phyloP scores from a whole-genome alignment of 2,113 vertebrate genomes.

The Notothenia coriiceps region DNA sequence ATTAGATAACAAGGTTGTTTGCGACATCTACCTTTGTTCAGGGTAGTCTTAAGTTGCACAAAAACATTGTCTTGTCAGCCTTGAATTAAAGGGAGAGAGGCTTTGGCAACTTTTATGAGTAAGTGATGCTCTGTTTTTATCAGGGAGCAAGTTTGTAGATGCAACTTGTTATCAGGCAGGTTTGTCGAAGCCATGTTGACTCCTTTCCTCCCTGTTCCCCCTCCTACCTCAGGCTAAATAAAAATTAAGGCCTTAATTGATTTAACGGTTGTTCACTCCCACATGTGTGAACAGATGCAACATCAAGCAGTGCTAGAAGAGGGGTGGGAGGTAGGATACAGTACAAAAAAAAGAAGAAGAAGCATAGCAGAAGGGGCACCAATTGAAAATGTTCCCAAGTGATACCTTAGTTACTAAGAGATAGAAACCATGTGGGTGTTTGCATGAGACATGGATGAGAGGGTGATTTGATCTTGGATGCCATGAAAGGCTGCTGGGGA shows the following conservation, averaged over 20 bases:
- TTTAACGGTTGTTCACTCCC: slow-evolving; percentile 65
- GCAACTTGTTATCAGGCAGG: slow-evolving; percentile 54
- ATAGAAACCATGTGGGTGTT: slow-evolving; percentile 49
- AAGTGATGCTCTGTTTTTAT: slow-evolving; percentile 54
- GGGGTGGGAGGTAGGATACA: slow-evolving; percentile 12
- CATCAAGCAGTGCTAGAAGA: slow-evolving; percentile 25
- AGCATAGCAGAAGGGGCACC: slow-evolving; percentile 53
- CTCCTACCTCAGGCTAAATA: slow-evolving; percentile 41
- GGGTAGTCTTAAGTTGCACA: slow-evolving; percentile 44
- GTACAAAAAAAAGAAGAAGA: slow-evolving; percentile 23
- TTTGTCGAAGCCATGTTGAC: slow-evolving; percentile 42
- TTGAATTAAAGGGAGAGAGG: slow-evolving; percentile 19
- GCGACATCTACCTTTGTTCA: slow-evolving; percentile 36
- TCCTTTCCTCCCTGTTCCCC: slow-evolving; percentile 42
- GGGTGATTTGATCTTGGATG: slow-evolving; percentile 61
- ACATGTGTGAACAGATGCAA: slow-evolving; percentile 61
- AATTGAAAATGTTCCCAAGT: slow-evolving; percentile 64
- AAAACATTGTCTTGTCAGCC: slow-evolving; percentile 52
- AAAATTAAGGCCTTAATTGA: slow-evolving; percentile 69
- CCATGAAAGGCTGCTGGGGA: slow-evolving; percentile 60
- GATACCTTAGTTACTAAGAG: slow-evolving; percentile 53
- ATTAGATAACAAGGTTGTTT: slow-evolving; percentile 65
- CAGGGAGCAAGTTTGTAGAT: slow-evolving; percentile 36
- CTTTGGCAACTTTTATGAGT: slow-evolving; percentile 41
- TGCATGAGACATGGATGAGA: slow-evolving; percentile 23